Evolutionary conservation across 2,113 vertebrate genomes (phyloP).

Genomic region (Microtus pennsylvanicus): DNA sequence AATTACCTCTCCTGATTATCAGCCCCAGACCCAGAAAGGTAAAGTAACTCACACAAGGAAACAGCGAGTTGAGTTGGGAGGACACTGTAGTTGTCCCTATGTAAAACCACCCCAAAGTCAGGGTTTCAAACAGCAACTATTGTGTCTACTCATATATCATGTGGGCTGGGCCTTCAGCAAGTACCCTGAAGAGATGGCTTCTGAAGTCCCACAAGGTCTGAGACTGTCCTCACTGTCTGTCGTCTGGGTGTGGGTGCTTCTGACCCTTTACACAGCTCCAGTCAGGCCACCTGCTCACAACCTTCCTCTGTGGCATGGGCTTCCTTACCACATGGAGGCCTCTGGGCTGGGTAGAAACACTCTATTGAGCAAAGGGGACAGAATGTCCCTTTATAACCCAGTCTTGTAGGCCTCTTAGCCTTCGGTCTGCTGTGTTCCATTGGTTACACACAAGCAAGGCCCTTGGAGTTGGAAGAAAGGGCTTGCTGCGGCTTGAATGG

Average conservation of each 20-base stretch:
- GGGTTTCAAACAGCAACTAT: background rate
- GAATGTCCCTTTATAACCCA: background rate
- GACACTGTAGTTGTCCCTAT: background rate
- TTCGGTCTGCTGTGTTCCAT: background rate
- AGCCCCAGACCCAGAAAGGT: background rate
- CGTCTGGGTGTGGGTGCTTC: background rate
- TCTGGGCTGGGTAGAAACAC: background rate
- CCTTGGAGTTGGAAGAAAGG: background rate
- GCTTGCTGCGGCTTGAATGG: background rate
- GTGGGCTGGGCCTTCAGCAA: background rate
- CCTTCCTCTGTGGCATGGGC: background rate
- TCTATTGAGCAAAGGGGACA: background rate
- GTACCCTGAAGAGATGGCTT: background rate
- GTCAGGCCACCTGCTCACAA: background rate
- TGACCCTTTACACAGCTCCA: background rate
- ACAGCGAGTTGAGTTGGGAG: background rate
- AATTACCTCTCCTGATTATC: background rate
- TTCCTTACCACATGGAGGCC: background rate
- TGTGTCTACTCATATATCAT: rapidly evolving
- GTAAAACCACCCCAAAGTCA: background rate
- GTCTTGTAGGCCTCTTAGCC: background rate
- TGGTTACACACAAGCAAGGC: background rate
- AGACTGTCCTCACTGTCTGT: background rate
- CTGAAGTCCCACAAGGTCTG: background rate
- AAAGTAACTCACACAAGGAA: background rate